Evolutionary conservation across 2,888 invertebrate genomes (phyloP).

Genomic region (Lochmaea crataegi): DNA sequence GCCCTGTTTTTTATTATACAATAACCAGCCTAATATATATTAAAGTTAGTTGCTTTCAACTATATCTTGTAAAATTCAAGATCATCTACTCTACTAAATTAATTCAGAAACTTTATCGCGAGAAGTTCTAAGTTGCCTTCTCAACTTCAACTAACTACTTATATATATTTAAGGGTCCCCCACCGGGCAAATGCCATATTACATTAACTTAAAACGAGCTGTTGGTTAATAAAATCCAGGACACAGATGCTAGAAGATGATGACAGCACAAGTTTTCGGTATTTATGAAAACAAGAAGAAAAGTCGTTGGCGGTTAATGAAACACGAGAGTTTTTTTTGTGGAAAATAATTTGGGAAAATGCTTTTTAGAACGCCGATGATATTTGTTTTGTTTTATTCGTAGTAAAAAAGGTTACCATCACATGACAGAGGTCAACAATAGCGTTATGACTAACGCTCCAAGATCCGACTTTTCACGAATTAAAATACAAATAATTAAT

Average conservation of each 20-base stretch:
- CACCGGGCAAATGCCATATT: conserved; percentile 13
- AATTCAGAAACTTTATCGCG: conserved; percentile 27
- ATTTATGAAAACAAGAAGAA: too few relatives aligned
- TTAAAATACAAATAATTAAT: too few relatives aligned
- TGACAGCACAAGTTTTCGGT: too few relatives aligned
- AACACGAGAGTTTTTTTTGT: too few relatives aligned
- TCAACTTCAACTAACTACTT: conserved; percentile 24
- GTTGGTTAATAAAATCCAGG: conserved; percentile 9
- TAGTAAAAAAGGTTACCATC: too few relatives aligned
- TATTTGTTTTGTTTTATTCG: too few relatives aligned
- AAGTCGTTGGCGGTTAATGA: too few relatives aligned
- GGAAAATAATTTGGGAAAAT: too few relatives aligned
- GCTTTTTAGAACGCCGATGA: too few relatives aligned
- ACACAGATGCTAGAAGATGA: background rate
- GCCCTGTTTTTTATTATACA: background rate
- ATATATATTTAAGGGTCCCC: conserved; percentile 12
- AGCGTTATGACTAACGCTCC: too few relatives aligned
- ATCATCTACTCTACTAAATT: conserved; percentile 27
- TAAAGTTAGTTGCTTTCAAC: background rate
- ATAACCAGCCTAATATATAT: background rate
- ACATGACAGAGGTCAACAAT: too few relatives aligned
- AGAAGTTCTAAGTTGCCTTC: conserved; percentile 21
- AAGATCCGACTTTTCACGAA: too few relatives aligned
- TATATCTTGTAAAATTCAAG: conserved; percentile 1
- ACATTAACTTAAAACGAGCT: conserved; percentile 17